phyloP scores from a whole-genome alignment of 2,888 invertebrate species.

The Tetragonisca angustula region DNA sequence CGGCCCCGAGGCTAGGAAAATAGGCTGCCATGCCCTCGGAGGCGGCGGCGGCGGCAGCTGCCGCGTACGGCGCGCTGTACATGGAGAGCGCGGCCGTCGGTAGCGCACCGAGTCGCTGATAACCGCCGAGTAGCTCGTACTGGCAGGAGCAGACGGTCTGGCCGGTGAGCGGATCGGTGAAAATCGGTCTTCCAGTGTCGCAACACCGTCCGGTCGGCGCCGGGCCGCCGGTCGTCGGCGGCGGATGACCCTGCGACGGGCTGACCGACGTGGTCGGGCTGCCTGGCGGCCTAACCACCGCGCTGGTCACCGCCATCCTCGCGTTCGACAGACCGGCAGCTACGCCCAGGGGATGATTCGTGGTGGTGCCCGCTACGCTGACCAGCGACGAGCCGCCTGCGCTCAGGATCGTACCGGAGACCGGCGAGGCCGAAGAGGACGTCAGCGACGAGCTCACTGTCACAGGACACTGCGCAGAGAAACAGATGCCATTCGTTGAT shows the following conservation, averaged over 20 bases:
- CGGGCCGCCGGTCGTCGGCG: constrained; percentile 85
- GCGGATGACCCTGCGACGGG: constrained; percentile 85
- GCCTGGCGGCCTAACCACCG: constrained; percentile 85
- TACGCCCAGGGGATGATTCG: constrained; percentile 75
- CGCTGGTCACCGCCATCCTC: constrained; percentile 85
- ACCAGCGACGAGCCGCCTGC: constrained; percentile 75
- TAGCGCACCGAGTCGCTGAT: constrained; percentile 91
- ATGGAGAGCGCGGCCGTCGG: constrained; percentile 89
- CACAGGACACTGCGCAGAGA: constrained; percentile 81
- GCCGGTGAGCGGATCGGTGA: constrained; percentile 95
- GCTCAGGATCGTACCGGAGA: constrained; percentile 75
- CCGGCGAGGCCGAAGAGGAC: constrained; percentile 80
- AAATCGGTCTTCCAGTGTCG: constrained; percentile 95
- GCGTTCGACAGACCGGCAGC: constrained; percentile 80
- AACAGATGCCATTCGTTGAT: neutral
- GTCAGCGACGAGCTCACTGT: constrained; percentile 81
- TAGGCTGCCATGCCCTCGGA: constrained; percentile 92
- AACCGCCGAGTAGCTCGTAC: constrained; percentile 93
- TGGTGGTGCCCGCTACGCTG: constrained; percentile 75
- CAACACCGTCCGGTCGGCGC: constrained; percentile 88
- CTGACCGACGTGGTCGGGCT: constrained; percentile 85
- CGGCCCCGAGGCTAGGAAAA: constrained; percentile 93
- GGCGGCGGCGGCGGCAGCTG: constrained; percentile 86
- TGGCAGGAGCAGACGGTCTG: constrained; percentile 96
- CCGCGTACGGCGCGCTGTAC: constrained; percentile 92